Evolutionary conservation across 2,113 vertebrate species (phyloP).

Genomic region (Poecile atricapillus): DNA sequence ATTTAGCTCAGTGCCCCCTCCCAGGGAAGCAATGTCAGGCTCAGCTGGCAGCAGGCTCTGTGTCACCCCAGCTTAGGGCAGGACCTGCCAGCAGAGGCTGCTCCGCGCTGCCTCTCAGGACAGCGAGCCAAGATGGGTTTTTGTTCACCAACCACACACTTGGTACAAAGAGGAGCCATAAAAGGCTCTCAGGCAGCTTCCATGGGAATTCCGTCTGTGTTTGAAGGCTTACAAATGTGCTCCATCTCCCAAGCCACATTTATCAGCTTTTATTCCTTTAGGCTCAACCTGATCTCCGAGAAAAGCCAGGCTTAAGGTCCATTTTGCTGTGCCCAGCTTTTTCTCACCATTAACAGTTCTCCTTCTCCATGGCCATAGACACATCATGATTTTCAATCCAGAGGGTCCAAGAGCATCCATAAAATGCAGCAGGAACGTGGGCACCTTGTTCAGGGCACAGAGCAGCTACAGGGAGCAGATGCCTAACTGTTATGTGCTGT

Average conservation of each 20-base stretch:
- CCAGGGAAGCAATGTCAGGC: background rate
- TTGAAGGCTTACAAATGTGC: background rate
- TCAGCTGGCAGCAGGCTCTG: accelerated
- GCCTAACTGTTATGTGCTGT: background rate
- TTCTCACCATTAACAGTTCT: background rate
- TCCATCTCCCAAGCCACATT: background rate
- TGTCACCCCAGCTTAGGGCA: background rate
- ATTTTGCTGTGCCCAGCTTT: background rate
- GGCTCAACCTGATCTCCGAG: background rate
- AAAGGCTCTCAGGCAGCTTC: background rate
- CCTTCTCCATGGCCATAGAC: background rate
- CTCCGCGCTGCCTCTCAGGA: accelerated
- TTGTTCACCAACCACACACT: background rate
- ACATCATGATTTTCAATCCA: background rate
- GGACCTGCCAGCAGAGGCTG: accelerated
- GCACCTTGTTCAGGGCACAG: background rate
- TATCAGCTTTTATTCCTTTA: background rate
- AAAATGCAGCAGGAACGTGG: background rate
- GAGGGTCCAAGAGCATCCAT: background rate
- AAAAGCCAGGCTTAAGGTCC: accelerated
- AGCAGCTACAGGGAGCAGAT: conserved; percentile 23
- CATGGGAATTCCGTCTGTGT: background rate
- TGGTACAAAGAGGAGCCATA: background rate
- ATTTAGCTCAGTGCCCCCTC: background rate
- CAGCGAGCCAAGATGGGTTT: accelerated